These are phyloP conservation scores for Thunnus albacares DNA, from an alignment of 2,797 vertebrate species.

Conservation along the genomic window DNA sequence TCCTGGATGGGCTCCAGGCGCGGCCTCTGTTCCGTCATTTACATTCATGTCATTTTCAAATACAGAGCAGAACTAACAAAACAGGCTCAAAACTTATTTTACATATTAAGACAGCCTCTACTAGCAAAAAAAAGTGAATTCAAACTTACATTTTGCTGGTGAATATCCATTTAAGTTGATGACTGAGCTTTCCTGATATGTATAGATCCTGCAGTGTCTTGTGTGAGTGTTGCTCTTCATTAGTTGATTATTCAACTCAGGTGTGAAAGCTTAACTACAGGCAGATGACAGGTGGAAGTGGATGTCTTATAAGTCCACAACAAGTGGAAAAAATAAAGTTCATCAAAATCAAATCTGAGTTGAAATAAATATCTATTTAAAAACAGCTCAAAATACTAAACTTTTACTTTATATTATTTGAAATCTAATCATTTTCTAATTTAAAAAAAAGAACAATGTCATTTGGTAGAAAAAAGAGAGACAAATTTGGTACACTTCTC, in stretches of 20 bases:
- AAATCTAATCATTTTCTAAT: no score
- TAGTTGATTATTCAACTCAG: slow-evolving; percentile 62
- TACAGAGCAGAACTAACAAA: background rate
- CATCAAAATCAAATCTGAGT: background rate
- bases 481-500: no score
- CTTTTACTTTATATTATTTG: background rate
- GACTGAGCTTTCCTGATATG: background rate
- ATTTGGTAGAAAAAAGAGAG: no score
- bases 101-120: background rate
- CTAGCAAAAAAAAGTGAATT: background rate
- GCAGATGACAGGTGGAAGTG: background rate
- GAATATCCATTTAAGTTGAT: slow-evolving; percentile 51
- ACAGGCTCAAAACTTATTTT: background rate
- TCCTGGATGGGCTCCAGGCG: slow-evolving; percentile 71
- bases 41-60: background rate
- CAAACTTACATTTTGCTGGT: slow-evolving; percentile 58
- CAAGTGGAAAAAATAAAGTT: background rate
- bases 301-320: background rate
- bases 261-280: slow-evolving; percentile 47
- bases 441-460: no score
- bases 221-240: slow-evolving; percentile 4
- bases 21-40: slow-evolving; percentile 10
- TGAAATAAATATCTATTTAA: background rate
- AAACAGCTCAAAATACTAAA: background rate
- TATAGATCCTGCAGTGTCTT: background rate